Base-by-base conservation (phyloP, 2,113 vertebrate species). In the Chaetodon auriga region DNA sequence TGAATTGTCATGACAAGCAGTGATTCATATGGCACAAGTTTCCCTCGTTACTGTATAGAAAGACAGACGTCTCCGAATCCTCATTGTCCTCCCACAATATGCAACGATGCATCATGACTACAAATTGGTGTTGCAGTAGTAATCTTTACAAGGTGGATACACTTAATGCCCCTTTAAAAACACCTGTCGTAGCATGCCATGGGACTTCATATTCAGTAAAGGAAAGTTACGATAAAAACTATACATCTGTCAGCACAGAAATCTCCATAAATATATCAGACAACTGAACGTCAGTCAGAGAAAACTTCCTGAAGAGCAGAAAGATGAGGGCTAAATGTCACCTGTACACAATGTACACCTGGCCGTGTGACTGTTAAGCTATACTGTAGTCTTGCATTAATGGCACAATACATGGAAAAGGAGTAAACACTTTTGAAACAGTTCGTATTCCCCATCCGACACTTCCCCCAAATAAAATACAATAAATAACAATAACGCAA, bases 231-330 rank as follows among this genome's bases (percentile, higher is more conserved):
- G 68, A 82, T 91, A 91, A 89, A 93, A 93, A 93, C 89, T 86
- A 88, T 88, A 94, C 91, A 92, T 94, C 93, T 95, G 94, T 92
- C 91, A 90, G 87, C 90, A 93, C 89, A 92, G 92, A 93, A 92
- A 91, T 92, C 81, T 93, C 89, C 88, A 92, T 93, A 88, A 94
- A 94, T 93, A 95, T 92, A 88, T 84, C 69, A 90, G 87, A 92
- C 91, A 95, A 95, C 94, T 95, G 95, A 95, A 95, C 78, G 54
- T 95, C 95, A 95, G 95, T 95, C 93, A 87, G 89, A 92, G 86
- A 87, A 87, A 90, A 90, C 91, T 94, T 93, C 93, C 94, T 85
- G 93, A 62, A 73, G 82, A 91, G 82, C 88, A 94, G 94, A 91
- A 95, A 95, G 91, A 89, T 82, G 83, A 88, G 66, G 84, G 87